Base-by-base conservation (phyloP, 2,113 vertebrate species). In the Aspidoscelis tigris region DNA sequence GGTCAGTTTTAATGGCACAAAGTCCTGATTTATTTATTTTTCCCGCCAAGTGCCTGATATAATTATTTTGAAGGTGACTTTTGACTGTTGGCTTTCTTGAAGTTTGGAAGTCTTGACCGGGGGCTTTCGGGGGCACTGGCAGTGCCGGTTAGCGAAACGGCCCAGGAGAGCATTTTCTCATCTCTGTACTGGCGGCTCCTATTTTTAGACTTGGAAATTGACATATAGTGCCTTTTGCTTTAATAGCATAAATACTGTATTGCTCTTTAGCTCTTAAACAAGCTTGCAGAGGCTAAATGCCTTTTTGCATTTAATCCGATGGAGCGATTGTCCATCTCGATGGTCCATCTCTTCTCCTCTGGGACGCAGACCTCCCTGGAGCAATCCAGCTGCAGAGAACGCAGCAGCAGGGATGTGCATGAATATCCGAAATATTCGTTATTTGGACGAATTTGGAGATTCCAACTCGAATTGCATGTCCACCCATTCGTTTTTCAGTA, bases 31-130 rank as follows among this genome's bases (percentile, higher is more conserved):
- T 26, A 41, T 55, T n/a, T 33, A 33, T 33, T 33, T 33, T 33
- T 33, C 33, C 33, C 33, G 33, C 33, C 16, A 12, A 16, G 3
- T 21, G n/a, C n/a, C 0, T 22, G 11, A 21, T 3, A 0, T 3
- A 24, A n/a, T 24, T 11, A 5, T n/a, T 33, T 70, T 50, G 33
- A 64, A 79, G 20, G 47, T 55, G 78, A 85, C n/a, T 66, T 24
- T 39, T 14, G 58, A 61, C 18, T 12, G 18, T 61, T 14, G 18
- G 58, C 58, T 16, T 61, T 18, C 58, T 61, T 16, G 2, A 18
- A 61, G 58, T 61, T 61, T 61, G 58, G 58, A 61, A 61, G 3
- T n/a, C n/a, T 58, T 50, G 33, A 64, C 58, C 73, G 7, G 47
- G 41, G 78, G 80, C 21, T 43, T 16, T 39, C n/a, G 4, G 47